Base-by-base conservation (phyloP, 2,888 invertebrate species). In the Folsomia manolachei region DNA sequence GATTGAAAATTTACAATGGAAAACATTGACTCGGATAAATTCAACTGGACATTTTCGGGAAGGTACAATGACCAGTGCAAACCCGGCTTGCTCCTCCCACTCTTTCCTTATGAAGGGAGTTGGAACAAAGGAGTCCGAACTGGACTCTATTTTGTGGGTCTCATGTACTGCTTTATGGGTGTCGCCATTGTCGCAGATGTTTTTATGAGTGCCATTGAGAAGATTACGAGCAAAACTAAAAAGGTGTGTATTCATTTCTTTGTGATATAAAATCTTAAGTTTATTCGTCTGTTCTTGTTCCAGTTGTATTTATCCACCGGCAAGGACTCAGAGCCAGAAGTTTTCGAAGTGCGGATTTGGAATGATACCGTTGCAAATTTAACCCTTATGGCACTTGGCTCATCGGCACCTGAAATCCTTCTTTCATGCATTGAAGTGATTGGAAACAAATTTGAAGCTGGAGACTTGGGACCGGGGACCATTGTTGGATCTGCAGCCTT, bases 401-500 rank as follows among this genome's bases (percentile, higher is more conserved):
- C 86, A 39, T 86, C 85, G 69, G 87, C 87, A 1, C 87, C 87
- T 0, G 87, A 88, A 82, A 87, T 87, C 74, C 81, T 87, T 1
- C 82, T 87, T 19, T 85, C 87, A 7, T 83, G 84, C 71, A 87
- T 87, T 75, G 87, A 87, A 82, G 85, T 87, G 67, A 81, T 84
- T 24, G 83, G 83, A 19, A 84, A 84, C 72, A 81, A 82, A 64
- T 81, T 83, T 80, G 75, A 82, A 67, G 82, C 87, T 1, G 87
- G 87, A 1, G 84, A 84, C 1, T 81, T 88, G 2, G 88, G 87
- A 9, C 87, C 87, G 0, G 85, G 87, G 26, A 87, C 87, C 1
- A 88, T 88, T 71, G 87, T 52, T 1, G 87, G 87, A 0, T 88
- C 87, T 0, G 87, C 88, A 1, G 87, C 87, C 18, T 88, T 87